Evolutionary conservation across 2,797 vertebrate species (phyloP), one percentile per base, ranked within the genome.

Genomic region (Pygocentrus nattereri): DNA sequence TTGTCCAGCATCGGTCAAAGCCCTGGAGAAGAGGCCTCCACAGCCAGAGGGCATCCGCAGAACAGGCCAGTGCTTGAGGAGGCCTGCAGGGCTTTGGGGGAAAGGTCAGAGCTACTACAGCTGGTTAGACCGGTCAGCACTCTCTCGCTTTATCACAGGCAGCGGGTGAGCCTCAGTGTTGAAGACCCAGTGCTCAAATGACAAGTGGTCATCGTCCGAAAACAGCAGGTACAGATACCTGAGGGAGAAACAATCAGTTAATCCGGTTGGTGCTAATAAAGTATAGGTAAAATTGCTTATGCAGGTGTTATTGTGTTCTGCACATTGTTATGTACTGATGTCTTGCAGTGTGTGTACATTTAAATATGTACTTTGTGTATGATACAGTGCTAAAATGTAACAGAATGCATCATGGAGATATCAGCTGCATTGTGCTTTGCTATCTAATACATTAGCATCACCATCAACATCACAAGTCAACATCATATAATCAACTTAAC

Each of bases 111-210:
- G 1, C 84, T 91, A 94, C 92, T 94, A 92, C 89, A 94, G 91
- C n/a, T 93, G 88, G 70, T 93, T 93, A 85, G 90, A 89, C 84
- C 88, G 86, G 88, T 94, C 93, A 0, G 86, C 95, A 76, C 90
- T 88, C 13, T 94, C 94, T 77, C 90, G 94, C 87, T 56, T 94
- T 86, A 99, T 95, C 86, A 99, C 23, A 13, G 98, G 98, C 81
- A 99, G 93, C n/a, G 97, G 96, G 86, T 99, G 98, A 18, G 98
- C 98, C 91, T 99, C 98, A 0, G 97, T 98, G 92, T 99, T 99
- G 88, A 99, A 99, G 86, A 99, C 94, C 98, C 98, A 99, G 77
- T 98, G 95, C 52, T 99, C 97, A 5, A 99, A 95, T 2, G 97
- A 95, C 76, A 99, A 95, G 86, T 98, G 95, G 87, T 97, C 96